These are phyloP conservation scores for Apis dorsata DNA, from an alignment of 1,140 invertebrate species.

Conservation along the genomic window DNA sequence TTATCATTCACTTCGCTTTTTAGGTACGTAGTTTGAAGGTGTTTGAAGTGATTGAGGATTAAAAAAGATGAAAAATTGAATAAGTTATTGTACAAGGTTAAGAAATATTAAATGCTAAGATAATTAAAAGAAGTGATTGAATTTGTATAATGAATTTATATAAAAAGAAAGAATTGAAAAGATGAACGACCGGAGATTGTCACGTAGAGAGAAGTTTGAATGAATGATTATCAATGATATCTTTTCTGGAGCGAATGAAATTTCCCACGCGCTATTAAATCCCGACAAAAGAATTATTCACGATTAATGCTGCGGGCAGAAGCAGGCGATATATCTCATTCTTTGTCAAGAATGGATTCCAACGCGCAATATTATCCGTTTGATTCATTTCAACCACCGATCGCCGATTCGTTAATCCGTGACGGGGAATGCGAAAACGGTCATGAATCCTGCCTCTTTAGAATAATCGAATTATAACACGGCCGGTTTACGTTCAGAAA, in stretches of 20 bases:
- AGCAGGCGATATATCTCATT: not conserved
- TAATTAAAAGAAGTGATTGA: too few relatives aligned
- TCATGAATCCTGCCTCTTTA: not conserved
- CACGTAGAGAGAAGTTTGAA: too few relatives aligned
- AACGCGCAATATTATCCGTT: not conserved
- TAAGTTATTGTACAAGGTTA: too few relatives aligned
- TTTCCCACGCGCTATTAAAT: not conserved
- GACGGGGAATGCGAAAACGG: not conserved
- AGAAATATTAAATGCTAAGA: too few relatives aligned
- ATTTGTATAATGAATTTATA: too few relatives aligned
- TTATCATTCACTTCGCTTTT: too few relatives aligned
- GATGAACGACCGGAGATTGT: too few relatives aligned
- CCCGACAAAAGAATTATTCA: not conserved
- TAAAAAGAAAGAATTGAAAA: too few relatives aligned
- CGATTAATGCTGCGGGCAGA: not conserved
- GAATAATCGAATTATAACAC: conserved; percentile 16
- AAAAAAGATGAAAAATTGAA: too few relatives aligned
- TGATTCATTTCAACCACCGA: not conserved
- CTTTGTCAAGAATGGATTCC: not conserved
- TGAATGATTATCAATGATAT: not conserved
- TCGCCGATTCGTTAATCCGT: not conserved
- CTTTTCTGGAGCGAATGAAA: not conserved
- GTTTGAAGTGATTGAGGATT: too few relatives aligned
- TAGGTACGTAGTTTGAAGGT: too few relatives aligned
- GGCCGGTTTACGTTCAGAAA: not conserved